These are phyloP conservation scores for Andricus quercusramuli DNA, from an alignment of 2,888 invertebrate species.

Conservation along the genomic window DNA sequence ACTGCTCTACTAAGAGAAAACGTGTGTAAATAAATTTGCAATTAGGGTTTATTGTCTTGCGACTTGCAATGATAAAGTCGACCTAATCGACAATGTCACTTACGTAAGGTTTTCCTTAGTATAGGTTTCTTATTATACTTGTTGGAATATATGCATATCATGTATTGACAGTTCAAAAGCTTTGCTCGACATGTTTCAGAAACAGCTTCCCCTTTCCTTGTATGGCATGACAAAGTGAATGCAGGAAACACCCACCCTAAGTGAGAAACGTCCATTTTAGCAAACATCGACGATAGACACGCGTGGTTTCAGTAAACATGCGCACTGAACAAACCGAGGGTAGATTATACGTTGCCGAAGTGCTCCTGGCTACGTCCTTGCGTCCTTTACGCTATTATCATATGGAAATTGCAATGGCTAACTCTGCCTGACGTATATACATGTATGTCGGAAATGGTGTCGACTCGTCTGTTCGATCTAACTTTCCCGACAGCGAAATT, in stretches of 20 bases:
- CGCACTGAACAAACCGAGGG: slow-evolving; percentile 8
- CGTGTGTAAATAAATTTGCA: too few species aligned
- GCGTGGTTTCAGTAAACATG: slow-evolving; percentile 12
- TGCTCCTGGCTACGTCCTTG: background rate
- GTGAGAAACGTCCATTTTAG: background rate
- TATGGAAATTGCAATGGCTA: slow-evolving; percentile 27
- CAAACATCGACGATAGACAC: slow-evolving; percentile 2
- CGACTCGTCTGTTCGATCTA: slow-evolving; percentile 36
- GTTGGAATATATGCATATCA: too few species aligned
- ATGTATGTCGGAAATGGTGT: background rate
- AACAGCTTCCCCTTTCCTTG: background rate
- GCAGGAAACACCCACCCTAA: background rate
- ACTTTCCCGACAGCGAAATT: slow-evolving; percentile 45
- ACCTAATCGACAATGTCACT: too few species aligned
- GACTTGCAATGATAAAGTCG: too few species aligned
- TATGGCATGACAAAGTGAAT: background rate
- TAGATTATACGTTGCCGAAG: background rate
- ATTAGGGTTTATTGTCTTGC: too few species aligned
- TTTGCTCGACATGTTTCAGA: background rate
- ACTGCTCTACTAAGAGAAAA: too few species aligned
- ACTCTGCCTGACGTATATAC: background rate
- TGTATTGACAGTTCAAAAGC: too few species aligned
- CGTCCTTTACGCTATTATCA: too few species aligned
- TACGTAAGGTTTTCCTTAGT: too few species aligned
- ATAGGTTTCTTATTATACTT: too few species aligned